These are phyloP conservation scores for Xylocopa sonorina DNA, from an alignment of 1,140 invertebrate genomes.

Conservation along the genomic window DNA sequence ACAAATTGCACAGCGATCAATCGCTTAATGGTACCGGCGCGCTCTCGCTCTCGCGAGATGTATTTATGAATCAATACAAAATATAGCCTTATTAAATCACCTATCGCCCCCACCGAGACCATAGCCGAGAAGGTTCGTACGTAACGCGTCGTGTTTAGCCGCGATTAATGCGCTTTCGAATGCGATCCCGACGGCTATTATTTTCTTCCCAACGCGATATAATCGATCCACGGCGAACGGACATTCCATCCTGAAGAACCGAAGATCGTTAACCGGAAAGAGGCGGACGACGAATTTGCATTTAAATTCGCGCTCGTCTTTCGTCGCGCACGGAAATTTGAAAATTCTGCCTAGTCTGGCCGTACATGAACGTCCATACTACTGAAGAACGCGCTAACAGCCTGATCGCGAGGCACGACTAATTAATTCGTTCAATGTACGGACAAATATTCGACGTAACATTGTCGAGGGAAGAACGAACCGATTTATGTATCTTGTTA, in stretches of 20 bases:
- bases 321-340: too few species aligned
- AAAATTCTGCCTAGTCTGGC: too few species aligned
- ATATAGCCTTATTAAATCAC: conserved; percentile 71
- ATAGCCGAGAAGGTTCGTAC: conserved; percentile 36
- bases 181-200: conserved; percentile 45
- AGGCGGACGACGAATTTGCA: not conserved
- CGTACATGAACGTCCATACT: too few species aligned
- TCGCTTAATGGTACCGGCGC: conserved; percentile 69
- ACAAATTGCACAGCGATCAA: conserved; percentile 74
- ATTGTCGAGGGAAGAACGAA: not conserved
- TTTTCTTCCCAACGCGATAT: conserved; percentile 38
- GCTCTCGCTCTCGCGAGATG: conserved; percentile 40
- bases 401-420: too few species aligned
- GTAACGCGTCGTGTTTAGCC: conserved; percentile 25
- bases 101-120: conserved; percentile 47
- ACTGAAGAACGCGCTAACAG: too few species aligned
- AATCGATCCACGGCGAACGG: conserved; percentile 12
- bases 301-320: not conserved
- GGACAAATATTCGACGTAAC: not conserved
- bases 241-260: conserved; percentile 7
- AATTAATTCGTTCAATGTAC: not conserved
- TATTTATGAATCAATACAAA: conserved; percentile 72
- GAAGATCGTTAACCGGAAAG: not conserved
- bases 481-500: not conserved
- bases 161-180: conserved; percentile 55